Percentiles rank a stretch among this genome's conserved stretches.
phyloP scores from a whole-genome alignment of 2,797 vertebrate species.

The Acanthurus leucopareius region DNA sequence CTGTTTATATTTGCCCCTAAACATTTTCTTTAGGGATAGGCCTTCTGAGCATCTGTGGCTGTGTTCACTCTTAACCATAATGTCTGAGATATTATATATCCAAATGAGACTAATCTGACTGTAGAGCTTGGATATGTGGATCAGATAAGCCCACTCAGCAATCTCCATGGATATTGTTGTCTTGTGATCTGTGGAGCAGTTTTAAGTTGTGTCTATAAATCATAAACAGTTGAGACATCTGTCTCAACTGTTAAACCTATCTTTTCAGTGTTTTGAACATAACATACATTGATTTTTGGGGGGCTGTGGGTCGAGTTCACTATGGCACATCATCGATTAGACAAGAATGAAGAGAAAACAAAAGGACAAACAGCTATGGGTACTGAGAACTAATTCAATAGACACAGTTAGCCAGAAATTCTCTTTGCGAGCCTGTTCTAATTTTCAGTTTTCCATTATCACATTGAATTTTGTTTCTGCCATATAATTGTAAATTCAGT shows the following conservation, averaged over 20 bases:
- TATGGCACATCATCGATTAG: not conserved
- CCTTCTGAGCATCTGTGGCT: not conserved
- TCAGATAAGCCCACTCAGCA: slow-evolving; percentile 32
- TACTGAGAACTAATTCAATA: not conserved
- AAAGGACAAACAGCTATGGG: not conserved
- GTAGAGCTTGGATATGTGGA: not conserved
- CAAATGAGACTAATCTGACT: slow-evolving; percentile 54
- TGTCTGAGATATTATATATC: slow-evolving; percentile 2
- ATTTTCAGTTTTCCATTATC: not conserved
- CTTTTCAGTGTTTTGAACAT: not conserved
- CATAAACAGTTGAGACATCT: too few species aligned
- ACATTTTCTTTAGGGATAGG: too few species aligned
- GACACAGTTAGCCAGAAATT: not conserved
- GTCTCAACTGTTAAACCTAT: not conserved
- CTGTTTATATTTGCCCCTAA: too few species aligned
- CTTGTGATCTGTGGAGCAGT: not conserved
- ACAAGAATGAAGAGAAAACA: not conserved
- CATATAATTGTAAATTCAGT: not conserved
- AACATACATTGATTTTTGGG: not conserved
- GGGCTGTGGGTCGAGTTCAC: not conserved
- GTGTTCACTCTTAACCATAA: not conserved
- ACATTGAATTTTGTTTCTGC: not conserved
- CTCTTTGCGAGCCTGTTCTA: not conserved
- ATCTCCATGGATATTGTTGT: not conserved
- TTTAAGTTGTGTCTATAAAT: not conserved